These are phyloP conservation scores for Cavia porcellus DNA, from an alignment of 2,113 vertebrate genomes.

Conservation along the genomic window DNA sequence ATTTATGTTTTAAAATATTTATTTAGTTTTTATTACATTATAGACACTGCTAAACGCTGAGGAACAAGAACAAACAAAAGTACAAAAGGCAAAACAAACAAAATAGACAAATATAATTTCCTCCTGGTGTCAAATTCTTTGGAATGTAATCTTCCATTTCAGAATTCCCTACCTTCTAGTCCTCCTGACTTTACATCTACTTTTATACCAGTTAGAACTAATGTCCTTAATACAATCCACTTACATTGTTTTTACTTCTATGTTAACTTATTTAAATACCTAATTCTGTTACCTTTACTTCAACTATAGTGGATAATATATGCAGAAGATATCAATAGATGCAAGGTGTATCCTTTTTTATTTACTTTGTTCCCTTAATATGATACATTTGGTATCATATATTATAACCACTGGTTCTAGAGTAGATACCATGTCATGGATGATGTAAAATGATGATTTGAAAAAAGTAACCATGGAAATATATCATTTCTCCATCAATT, in stretches of 20 bases:
- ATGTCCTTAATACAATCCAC: conserved; percentile 13
- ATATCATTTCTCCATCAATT: not conserved
- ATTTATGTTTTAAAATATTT: not conserved
- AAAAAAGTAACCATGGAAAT: not conserved
- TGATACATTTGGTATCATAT: not conserved
- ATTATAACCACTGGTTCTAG: not conserved
- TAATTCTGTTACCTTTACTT: not conserved
- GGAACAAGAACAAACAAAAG: not conserved
- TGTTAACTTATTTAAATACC: not conserved
- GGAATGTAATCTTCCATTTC: not conserved
- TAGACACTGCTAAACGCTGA: not conserved
- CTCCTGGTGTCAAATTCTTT: not conserved
- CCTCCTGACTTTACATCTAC: not conserved
- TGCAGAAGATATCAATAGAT: not conserved
- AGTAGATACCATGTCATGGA: not conserved
- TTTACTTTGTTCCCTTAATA: conserved; percentile 11
- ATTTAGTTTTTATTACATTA: not conserved
- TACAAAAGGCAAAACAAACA: not conserved
- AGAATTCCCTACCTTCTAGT: not conserved
- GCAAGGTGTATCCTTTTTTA: not conserved
- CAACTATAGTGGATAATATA: not conserved
- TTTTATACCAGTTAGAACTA: not conserved
- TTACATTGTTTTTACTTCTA: not conserved
- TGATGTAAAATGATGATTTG: not conserved
- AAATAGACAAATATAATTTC: not conserved